A percentile compares a stretch with the other conserved stretches of the same genome.
phyloP scores from a whole-genome alignment of 2,113 vertebrate genomes.

The Poeciliopsis retropinna region DNA sequence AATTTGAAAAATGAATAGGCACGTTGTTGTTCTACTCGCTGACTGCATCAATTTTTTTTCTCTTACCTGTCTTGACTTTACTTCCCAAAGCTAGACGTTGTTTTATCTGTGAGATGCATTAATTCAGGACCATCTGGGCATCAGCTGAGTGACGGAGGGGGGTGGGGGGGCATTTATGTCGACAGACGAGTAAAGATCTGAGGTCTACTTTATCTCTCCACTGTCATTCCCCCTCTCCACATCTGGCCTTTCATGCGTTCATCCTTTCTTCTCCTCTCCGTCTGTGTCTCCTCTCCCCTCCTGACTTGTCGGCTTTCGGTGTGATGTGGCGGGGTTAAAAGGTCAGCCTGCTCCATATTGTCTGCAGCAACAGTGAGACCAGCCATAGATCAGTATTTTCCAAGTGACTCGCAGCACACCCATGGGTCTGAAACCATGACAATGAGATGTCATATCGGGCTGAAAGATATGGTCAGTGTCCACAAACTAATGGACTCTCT shows the following conservation, averaged over 20 bases:
- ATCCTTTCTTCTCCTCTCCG: conserved; percentile 15
- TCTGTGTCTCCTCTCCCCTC: conserved; percentile 2
- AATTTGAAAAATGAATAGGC: neutral
- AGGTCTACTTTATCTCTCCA: conserved; percentile 60
- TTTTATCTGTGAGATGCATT: conserved; percentile 24
- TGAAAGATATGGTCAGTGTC: conserved; percentile 46
- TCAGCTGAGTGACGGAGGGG: conserved; percentile 60
- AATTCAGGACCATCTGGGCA: conserved; percentile 33
- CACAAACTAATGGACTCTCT: conserved; percentile 51
- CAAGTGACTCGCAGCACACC: conserved; percentile 23
- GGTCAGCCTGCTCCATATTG: conserved; percentile 21
- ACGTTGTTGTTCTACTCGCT: neutral
- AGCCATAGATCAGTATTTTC: conserved; percentile 39
- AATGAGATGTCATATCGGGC: conserved; percentile 24
- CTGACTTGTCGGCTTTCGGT: conserved; percentile 29
- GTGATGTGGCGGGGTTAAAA: conserved; percentile 42
- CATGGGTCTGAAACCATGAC: conserved; percentile 33
- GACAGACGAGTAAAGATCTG: conserved; percentile 51
- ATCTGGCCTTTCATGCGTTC: conserved; percentile 34
- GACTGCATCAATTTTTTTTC: neutral
- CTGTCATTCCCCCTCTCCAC: conserved; percentile 56
- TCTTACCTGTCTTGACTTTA: neutral
- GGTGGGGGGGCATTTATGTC: conserved; percentile 23
- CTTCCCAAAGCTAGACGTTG: conserved; percentile 17
- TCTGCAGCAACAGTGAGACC: neutral